Conservation (phyloP, 2,113 vertebrate species). For the Aldabrachelys gigantea region DNA sequence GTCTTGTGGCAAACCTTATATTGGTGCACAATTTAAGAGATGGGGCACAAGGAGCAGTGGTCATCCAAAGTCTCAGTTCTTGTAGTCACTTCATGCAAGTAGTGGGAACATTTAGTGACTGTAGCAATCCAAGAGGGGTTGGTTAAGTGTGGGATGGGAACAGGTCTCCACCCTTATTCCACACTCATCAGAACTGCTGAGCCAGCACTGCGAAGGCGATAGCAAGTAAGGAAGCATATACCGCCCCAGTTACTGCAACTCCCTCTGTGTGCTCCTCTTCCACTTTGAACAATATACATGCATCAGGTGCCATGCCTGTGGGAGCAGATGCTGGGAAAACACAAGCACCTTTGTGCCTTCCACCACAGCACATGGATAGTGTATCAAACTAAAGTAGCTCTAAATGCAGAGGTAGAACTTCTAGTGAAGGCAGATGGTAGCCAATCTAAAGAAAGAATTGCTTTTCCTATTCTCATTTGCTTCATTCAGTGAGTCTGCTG, state of each 20-base stretch:
- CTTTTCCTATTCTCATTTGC: slow-evolving; percentile 19
- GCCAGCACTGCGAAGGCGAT: neutral
- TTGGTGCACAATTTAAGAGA: neutral
- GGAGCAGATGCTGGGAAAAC: neutral
- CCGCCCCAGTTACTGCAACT: neutral
- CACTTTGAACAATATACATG: neutral
- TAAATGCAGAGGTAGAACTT: slow-evolving; percentile 16
- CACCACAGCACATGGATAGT: neutral
- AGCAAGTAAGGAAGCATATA: neutral
- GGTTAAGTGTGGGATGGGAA: neutral
- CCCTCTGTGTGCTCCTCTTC: neutral
- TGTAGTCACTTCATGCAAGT: neutral
- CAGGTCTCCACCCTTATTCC: neutral
- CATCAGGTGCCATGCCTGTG: neutral
- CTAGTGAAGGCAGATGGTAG: slow-evolving; percentile 47
- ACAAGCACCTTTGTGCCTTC: neutral
- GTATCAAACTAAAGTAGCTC: neutral
- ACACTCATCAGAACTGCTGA: neutral
- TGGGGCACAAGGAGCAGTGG: neutral
- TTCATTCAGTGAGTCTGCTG: slow-evolving; percentile 43
- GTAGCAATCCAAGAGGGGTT: neutral
- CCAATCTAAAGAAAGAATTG: slow-evolving; percentile 47
- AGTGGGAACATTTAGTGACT: neutral
- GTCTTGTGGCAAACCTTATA: neutral
- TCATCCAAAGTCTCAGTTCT: neutral